Evolutionary conservation across 2,113 vertebrate species (phyloP).

Genomic region (Lichenostomus cassidix): DNA sequence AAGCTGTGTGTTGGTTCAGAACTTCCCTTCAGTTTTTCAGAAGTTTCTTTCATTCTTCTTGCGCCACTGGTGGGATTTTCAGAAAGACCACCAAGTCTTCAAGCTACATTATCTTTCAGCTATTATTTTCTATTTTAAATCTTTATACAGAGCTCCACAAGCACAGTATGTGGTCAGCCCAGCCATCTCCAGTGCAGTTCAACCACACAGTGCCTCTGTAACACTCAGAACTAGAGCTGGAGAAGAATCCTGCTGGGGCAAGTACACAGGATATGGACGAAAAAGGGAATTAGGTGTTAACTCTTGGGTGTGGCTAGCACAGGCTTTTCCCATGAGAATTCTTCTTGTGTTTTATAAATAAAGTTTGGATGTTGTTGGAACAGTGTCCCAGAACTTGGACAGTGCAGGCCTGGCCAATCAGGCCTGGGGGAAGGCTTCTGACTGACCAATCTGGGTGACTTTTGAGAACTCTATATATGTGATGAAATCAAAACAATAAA

Average conservation of each 20-base stretch:
- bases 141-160: neutral
- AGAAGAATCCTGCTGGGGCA: neutral
- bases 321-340: too few relatives aligned
- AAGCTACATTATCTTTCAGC: neutral
- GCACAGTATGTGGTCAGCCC: neutral
- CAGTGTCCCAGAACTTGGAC: too few relatives aligned
- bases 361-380: too few relatives aligned
- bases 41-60: neutral
- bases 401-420: too few relatives aligned
- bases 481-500: too few relatives aligned
- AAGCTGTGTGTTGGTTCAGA: neutral
- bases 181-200: neutral
- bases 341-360: too few relatives aligned
- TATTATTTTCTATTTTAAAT: neutral
- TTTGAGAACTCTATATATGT: too few relatives aligned
- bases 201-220: neutral
- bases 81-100: neutral
- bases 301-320: too few relatives aligned
- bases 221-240: rapidly evolving
- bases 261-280: neutral
- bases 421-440: too few relatives aligned
- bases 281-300: neutral
- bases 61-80: neutral
- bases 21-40: neutral
- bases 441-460: too few relatives aligned